Percentiles rank a stretch among this genome's conserved stretches.
phyloP scores from a whole-genome alignment of 2,113 vertebrate species.

The Chamaea fasciata region DNA sequence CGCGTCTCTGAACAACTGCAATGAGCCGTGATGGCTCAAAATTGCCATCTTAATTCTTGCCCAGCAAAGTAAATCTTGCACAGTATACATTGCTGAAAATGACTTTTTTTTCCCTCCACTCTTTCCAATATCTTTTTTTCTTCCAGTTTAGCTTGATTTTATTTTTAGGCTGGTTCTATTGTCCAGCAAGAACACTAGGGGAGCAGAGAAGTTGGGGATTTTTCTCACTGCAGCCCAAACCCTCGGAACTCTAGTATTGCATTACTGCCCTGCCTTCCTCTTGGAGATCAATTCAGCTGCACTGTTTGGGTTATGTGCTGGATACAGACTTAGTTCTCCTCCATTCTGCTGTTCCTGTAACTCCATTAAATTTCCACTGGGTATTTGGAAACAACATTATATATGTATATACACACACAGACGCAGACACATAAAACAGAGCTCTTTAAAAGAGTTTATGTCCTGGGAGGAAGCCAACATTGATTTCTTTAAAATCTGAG shows the following conservation, averaged over 20 bases:
- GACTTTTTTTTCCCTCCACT: not conserved
- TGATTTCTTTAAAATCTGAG: constrained; percentile 14
- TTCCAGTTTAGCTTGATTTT: not conserved
- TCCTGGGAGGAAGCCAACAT: not conserved
- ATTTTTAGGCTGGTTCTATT: not conserved
- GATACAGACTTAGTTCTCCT: not conserved
- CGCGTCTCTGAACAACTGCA: not conserved
- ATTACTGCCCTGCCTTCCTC: not conserved
- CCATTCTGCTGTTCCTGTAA: not conserved
- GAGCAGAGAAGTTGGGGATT: not conserved
- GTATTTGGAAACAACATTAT: constrained; percentile 7
- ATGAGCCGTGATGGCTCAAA: not conserved
- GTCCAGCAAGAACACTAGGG: not conserved
- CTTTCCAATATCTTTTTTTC: not conserved
- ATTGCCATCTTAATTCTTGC: not conserved
- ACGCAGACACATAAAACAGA: not conserved
- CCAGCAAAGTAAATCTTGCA: not conserved
- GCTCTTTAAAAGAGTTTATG: not conserved
- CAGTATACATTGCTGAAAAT: not conserved
- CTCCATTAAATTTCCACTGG: not conserved
- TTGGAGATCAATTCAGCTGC: not conserved
- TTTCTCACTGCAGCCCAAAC: not conserved
- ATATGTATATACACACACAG: not conserved
- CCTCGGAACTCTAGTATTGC: not conserved
- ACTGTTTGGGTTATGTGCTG: not conserved